Percentiles rank a stretch among this genome's conserved stretches.
These are phyloP conservation scores for Zosterops borbonicus DNA, from an alignment of 2,113 vertebrate species.

Conservation along the genomic window DNA sequence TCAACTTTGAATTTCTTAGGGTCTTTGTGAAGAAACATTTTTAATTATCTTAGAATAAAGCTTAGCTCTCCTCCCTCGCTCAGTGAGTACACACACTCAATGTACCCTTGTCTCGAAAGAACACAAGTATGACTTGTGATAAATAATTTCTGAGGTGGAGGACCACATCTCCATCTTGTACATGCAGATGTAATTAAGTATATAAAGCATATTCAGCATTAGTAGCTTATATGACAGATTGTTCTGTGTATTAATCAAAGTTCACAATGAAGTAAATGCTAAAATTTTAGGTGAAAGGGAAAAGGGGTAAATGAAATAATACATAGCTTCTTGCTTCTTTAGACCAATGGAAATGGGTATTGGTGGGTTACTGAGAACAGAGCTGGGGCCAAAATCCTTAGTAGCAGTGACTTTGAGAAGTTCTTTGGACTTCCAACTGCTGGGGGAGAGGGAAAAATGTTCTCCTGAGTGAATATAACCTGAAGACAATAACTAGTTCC, in stretches of 20 bases:
- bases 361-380: background rate
- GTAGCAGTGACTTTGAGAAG: background rate
- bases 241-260: background rate
- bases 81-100: background rate
- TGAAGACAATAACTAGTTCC: background rate
- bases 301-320: fast-evolving
- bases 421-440: background rate
- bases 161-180: background rate
- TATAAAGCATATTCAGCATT: background rate
- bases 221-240: background rate
- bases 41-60: background rate
- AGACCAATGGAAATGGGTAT: background rate
- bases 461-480: background rate
- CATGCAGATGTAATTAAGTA: background rate
- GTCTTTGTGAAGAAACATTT: background rate
- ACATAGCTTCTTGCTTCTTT: background rate
- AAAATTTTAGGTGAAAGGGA: background rate
- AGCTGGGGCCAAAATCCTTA: background rate
- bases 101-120: background rate
- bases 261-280: background rate
- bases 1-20: background rate
- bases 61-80: background rate
- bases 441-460: fast-evolving
- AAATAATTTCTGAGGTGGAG: background rate
- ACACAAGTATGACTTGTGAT: background rate